Percentiles rank a stretch among this genome's conserved stretches.
These are phyloP conservation scores for Liodrosophila aerea DNA, from an alignment of 2,888 invertebrate genomes.

Conservation along the genomic window DNA sequence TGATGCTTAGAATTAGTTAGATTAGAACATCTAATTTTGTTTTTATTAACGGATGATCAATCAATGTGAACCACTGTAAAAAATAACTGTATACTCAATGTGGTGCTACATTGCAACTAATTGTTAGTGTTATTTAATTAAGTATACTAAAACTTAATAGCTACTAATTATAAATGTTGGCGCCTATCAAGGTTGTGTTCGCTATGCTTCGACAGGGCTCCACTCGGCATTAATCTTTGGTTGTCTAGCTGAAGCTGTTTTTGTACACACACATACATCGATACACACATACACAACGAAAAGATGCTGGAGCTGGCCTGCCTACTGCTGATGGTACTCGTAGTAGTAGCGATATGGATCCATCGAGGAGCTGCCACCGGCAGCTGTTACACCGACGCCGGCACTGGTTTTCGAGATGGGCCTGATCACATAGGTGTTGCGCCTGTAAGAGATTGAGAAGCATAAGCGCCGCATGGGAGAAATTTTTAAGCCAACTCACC, in stretches of 20 bases:
- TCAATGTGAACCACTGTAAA: conserved; percentile 7
- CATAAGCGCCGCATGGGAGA: not conserved
- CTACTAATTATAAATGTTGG: conserved; percentile 42
- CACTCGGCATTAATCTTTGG: conserved; percentile 60
- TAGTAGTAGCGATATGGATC: conserved; percentile 86
- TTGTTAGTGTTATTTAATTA: conserved; percentile 2
- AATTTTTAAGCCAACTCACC: conserved; percentile 78
- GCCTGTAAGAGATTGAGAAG: conserved; percentile 80
- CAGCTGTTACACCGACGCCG: conserved; percentile 65
- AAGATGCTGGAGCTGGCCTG: not conserved
- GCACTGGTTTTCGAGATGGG: conserved; percentile 83
- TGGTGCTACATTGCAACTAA: conserved; percentile 16
- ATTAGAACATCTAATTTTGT: conserved; percentile 25
- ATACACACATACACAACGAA: conserved; percentile 11
- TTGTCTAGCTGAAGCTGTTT: conserved; percentile 62
- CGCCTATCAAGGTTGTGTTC: conserved; percentile 31
- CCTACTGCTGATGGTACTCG: conserved; percentile 81
- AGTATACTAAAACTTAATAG: conserved; percentile 52
- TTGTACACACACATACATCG: conserved; percentile 22
- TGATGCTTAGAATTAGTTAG: no score
- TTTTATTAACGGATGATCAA: conserved; percentile 32
- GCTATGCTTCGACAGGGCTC: conserved; percentile 1
- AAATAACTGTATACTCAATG: conserved; percentile 14
- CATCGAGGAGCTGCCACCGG: conserved; percentile 80
- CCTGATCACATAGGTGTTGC: conserved; percentile 86